A percentile compares a stretch with the other conserved stretches of the same genome.
Conservation (phyloP, 2,888 invertebrate genomes). For the Pseudolycoriella hygida region DNA sequence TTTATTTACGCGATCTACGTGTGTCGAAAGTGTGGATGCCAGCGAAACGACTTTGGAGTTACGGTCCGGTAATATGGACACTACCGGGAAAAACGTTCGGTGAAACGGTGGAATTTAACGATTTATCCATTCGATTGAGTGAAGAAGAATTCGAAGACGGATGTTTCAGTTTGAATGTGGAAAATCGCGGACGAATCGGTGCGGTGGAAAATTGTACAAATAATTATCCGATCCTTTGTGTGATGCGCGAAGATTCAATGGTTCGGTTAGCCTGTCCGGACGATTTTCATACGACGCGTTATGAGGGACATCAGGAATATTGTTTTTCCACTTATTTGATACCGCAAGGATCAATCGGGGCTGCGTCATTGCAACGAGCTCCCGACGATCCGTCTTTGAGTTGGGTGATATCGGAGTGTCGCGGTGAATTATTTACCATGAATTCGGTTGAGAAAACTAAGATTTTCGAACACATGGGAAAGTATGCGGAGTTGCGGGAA, state of each 20-base stretch:
- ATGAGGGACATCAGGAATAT: not conserved
- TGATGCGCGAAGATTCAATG: constrained; percentile 15
- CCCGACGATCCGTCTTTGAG: not conserved
- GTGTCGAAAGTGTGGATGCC: constrained; percentile 32
- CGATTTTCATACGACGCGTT: constrained; percentile 3
- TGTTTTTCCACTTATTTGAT: constrained; percentile 1
- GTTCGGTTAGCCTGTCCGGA: constrained; percentile 11
- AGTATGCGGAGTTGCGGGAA: not conserved
- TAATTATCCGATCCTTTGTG: constrained; percentile 17
- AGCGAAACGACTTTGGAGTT: constrained; percentile 26
- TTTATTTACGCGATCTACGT: constrained; percentile 16
- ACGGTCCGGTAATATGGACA: constrained; percentile 30
- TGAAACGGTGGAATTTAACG: constrained; percentile 13
- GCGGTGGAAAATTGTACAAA: constrained; percentile 15
- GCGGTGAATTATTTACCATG: constrained; percentile 2
- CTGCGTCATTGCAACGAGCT: no score
- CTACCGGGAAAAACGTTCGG: constrained; percentile 30
- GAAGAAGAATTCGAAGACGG: constrained; percentile 17
- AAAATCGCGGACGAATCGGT: not conserved
- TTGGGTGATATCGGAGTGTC: constrained; percentile 1
- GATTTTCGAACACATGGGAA: not conserved
- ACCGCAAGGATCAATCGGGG: not conserved
- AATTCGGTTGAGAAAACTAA: constrained; percentile 2
- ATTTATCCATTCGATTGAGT: constrained; percentile 8
- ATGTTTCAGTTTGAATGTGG: constrained; percentile 13